Evolutionary conservation across 2,797 vertebrate species (phyloP).

Genomic region (Emydoidea blandingii): DNA sequence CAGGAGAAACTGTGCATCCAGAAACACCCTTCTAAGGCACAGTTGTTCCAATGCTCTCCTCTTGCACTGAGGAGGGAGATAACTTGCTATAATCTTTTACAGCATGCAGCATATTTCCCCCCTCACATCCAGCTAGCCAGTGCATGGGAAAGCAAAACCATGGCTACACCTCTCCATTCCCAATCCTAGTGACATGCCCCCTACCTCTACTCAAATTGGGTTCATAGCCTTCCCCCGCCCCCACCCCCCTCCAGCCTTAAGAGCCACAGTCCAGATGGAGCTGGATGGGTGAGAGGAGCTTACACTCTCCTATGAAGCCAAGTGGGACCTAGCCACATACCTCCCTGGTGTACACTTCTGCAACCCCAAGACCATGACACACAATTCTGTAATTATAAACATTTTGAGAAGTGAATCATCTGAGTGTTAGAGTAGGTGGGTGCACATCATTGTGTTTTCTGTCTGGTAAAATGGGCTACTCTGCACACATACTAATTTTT

Average conservation of each 20-base stretch:
- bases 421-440: background rate
- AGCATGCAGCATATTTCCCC: fast-evolving
- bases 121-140: background rate
- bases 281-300: background rate
- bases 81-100: too few species aligned
- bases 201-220: background rate
- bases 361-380: background rate
- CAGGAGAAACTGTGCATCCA: background rate
- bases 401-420: background rate
- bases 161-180: background rate
- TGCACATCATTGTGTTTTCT: background rate
- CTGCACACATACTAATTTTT: background rate
- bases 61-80: background rate
- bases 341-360: background rate
- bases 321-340: fast-evolving
- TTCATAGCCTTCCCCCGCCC: background rate
- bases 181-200: background rate
- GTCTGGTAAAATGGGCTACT: background rate
- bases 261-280: background rate
- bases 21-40: background rate
- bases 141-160: background rate
- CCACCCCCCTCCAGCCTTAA: background rate
- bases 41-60: background rate
- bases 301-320: fast-evolving
- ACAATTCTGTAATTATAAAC: background rate